Conservation (phyloP, 2,113 vertebrate genomes). For the Ciconia maguari region DNA sequence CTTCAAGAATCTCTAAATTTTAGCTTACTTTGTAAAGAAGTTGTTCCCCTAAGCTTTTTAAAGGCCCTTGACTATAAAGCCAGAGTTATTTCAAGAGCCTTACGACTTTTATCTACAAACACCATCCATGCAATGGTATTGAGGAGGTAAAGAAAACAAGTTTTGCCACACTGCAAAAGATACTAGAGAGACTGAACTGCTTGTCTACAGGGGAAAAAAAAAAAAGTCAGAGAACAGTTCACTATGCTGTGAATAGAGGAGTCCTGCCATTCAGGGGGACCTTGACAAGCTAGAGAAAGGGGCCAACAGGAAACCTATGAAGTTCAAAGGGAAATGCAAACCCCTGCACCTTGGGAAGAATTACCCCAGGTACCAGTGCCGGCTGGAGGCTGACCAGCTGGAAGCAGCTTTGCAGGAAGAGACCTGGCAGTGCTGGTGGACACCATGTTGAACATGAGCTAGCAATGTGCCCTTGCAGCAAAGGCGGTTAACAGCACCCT, state of each 20-base stretch:
- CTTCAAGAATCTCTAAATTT: not conserved
- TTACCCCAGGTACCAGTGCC: not conserved
- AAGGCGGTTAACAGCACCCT: not conserved
- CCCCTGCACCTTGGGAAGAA: not conserved
- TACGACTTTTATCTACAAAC: not conserved
- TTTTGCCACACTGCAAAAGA: not conserved
- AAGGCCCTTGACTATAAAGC: not conserved
- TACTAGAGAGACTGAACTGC: not conserved
- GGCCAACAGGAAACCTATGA: not conserved
- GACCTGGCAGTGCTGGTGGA: not conserved
- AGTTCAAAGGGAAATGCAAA: not conserved
- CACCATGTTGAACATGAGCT: rapidly evolving
- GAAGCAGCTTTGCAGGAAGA: not conserved
- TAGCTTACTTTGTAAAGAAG: not conserved
- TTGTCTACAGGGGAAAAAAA: not conserved
- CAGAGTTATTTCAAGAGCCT: not conserved
- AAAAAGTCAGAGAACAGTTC: not conserved
- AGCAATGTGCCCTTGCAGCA: not conserved
- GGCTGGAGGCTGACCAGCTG: rapidly evolving
- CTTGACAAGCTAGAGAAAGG: not conserved
- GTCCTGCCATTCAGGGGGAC: not conserved
- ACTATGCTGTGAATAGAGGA: not conserved
- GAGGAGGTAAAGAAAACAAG: not conserved
- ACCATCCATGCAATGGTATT: not conserved
- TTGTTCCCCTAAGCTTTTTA: not conserved